phyloP scores from a whole-genome alignment of 2,888 invertebrate species.

The Scaptomyza reducta region DNA sequence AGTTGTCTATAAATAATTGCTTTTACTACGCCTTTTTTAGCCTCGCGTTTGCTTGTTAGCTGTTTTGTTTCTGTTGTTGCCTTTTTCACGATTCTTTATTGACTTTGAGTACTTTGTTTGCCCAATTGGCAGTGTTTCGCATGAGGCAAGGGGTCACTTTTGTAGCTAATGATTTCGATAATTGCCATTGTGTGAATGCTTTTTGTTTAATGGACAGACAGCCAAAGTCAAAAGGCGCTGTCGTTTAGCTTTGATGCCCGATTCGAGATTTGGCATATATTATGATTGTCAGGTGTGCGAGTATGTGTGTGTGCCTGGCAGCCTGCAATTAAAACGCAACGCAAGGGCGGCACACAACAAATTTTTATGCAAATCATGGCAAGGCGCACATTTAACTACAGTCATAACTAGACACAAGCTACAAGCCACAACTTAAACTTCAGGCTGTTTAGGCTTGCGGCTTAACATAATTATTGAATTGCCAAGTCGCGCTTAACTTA shows the following conservation, averaged over 20 bases:
- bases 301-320: constrained; percentile 6
- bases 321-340: constrained; percentile 68
- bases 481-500: constrained; percentile 26
- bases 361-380: constrained; percentile 73
- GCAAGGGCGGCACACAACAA: constrained; percentile 54
- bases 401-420: constrained; percentile 35
- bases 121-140: constrained; percentile 46
- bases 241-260: constrained; percentile 29
- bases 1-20: constrained; percentile 38
- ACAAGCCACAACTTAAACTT: constrained; percentile 15
- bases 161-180: constrained; percentile 71
- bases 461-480: constrained; percentile 51
- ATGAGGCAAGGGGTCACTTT: constrained; percentile 49
- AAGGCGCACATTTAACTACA: constrained; percentile 28
- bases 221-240: constrained; percentile 36
- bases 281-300: constrained; percentile 66
- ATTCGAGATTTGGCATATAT: constrained; percentile 37
- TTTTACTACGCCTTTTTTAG: constrained; percentile 30
- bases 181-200: constrained; percentile 75
- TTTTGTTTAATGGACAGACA: constrained; percentile 48
- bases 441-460: constrained; percentile 35
- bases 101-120: constrained; percentile 60
- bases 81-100: constrained; percentile 47
- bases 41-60: constrained; percentile 29
- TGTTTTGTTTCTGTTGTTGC: not conserved